Evolutionary conservation across 2,888 invertebrate genomes (phyloP).

Genomic region (Lysandra coridon): DNA sequence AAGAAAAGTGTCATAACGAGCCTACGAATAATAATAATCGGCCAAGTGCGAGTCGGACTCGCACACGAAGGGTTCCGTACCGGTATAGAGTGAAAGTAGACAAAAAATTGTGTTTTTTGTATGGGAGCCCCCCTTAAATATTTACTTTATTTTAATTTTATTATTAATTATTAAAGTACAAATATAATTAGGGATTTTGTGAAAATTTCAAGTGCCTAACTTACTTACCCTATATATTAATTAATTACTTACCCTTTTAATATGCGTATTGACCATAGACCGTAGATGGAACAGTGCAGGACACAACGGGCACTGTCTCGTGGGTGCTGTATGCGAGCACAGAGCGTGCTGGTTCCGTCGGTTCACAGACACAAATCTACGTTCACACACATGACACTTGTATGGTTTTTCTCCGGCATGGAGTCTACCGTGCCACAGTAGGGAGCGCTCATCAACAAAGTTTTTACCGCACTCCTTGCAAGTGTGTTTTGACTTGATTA

Average conservation of each 20-base stretch:
- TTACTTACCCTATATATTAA: too few species aligned
- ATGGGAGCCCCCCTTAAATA: too few species aligned
- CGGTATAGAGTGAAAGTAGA: too few species aligned
- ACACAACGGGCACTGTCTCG: conserved; percentile 70
- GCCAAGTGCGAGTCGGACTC: too few species aligned
- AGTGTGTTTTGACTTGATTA: conserved; percentile 44
- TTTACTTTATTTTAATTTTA: too few species aligned
- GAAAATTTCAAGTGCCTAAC: too few species aligned
- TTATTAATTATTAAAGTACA: too few species aligned
- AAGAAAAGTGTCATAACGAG: too few species aligned
- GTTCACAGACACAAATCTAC: conserved; percentile 64
- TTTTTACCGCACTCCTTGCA: conserved; percentile 56
- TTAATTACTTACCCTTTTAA: conserved; percentile 58
- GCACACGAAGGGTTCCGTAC: too few species aligned
- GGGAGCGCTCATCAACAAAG: conserved; percentile 63
- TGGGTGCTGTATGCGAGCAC: conserved; percentile 66
- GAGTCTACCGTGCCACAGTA: conserved; percentile 66
- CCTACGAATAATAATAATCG: too few species aligned
- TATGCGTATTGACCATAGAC: conserved; percentile 73
- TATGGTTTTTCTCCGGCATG: conserved; percentile 68
- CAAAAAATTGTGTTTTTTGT: too few species aligned
- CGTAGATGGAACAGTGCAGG: conserved; percentile 72
- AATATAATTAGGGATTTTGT: too few species aligned
- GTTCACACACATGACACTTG: conserved; percentile 63
- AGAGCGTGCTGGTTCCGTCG: conserved; percentile 69